Evolutionary conservation across 2,113 vertebrate species (phyloP).

Genomic region (Microcebus ravelobensis): DNA sequence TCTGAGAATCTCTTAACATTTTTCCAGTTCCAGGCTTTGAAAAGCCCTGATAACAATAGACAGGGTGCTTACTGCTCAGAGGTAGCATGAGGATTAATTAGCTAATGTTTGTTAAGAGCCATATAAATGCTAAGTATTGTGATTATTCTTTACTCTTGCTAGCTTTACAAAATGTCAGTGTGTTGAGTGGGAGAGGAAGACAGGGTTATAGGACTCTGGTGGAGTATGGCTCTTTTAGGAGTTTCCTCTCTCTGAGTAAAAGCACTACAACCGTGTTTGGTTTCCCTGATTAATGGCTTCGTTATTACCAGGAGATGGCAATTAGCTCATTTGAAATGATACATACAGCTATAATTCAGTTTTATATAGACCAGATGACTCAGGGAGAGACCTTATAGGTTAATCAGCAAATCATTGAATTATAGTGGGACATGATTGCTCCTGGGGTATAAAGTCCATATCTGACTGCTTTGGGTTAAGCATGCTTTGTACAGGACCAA

Average conservation of each 20-base stretch:
- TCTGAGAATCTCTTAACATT: conserved; percentile 79
- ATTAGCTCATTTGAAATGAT: conserved; percentile 58
- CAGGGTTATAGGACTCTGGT: conserved; percentile 19
- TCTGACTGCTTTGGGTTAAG: not conserved
- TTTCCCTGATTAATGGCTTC: conserved; percentile 61
- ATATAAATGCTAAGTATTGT: conserved; percentile 79
- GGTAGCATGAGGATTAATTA: conserved; percentile 75
- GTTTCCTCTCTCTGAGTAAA: conserved; percentile 13
- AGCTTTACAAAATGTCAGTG: conserved; percentile 75
- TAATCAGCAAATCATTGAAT: conserved; percentile 21
- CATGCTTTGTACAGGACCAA: not conserved
- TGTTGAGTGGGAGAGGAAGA: conserved; percentile 54
- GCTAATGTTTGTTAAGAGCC: conserved; percentile 74
- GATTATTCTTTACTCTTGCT: conserved; percentile 69
- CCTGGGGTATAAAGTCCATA: not conserved
- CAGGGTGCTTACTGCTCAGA: conserved; percentile 38
- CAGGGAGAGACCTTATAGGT: not conserved
- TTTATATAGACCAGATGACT: conserved; percentile 46
- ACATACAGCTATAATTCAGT: conserved; percentile 25
- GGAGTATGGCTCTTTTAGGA: conserved; percentile 17
- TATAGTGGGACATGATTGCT: not conserved
- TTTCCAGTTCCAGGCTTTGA: conserved; percentile 62
- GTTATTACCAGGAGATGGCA: conserved; percentile 51
- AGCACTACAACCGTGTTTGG: conserved; percentile 56
- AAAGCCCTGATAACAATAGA: conserved; percentile 73